Conservation (phyloP, 2,797 vertebrate species). For the Enteromius mattozi region DNA sequence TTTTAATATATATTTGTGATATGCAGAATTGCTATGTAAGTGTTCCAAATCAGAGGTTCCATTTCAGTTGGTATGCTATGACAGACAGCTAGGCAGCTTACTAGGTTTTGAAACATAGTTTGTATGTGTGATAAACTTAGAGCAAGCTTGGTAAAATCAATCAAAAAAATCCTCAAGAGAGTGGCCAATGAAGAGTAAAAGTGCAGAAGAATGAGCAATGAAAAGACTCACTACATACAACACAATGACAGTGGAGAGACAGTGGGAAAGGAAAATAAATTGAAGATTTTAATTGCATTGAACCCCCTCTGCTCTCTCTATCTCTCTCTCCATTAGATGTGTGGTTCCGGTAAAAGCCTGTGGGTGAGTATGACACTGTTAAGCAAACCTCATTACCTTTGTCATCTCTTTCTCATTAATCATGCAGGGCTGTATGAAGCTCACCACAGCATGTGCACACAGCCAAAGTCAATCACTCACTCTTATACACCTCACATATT, state of each 20-base stretch:
- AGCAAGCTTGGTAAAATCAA: neutral
- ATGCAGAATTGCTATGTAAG: neutral
- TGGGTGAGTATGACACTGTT: slow-evolving; percentile 57
- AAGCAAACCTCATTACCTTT: slow-evolving; percentile 66
- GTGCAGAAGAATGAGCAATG: slow-evolving; percentile 20
- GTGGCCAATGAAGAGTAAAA: slow-evolving; percentile 19
- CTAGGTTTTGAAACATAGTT: slow-evolving; percentile 7
- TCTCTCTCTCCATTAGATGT: slow-evolving; percentile 32
- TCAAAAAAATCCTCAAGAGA: neutral
- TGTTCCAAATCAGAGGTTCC: neutral
- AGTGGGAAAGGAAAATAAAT: slow-evolving; percentile 56
- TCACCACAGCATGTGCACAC: slow-evolving; percentile 56
- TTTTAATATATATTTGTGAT: neutral
- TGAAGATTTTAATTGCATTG: slow-evolving; percentile 58
- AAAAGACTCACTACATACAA: slow-evolving; percentile 30
- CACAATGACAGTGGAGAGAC: slow-evolving; percentile 26
- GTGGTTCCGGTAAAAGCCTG: slow-evolving; percentile 44
- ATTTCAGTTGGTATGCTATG: slow-evolving; percentile 5
- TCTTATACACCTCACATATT: slow-evolving; percentile 55
- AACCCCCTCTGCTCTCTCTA: slow-evolving; percentile 46
- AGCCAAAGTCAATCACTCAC: slow-evolving; percentile 53
- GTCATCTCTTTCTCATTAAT: slow-evolving; percentile 66
- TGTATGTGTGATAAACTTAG: neutral
- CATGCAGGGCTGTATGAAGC: slow-evolving; percentile 57
- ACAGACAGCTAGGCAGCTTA: neutral